These are phyloP conservation scores for Cairina moschata DNA, from an alignment of 2,113 vertebrate genomes.

Conservation along the genomic window DNA sequence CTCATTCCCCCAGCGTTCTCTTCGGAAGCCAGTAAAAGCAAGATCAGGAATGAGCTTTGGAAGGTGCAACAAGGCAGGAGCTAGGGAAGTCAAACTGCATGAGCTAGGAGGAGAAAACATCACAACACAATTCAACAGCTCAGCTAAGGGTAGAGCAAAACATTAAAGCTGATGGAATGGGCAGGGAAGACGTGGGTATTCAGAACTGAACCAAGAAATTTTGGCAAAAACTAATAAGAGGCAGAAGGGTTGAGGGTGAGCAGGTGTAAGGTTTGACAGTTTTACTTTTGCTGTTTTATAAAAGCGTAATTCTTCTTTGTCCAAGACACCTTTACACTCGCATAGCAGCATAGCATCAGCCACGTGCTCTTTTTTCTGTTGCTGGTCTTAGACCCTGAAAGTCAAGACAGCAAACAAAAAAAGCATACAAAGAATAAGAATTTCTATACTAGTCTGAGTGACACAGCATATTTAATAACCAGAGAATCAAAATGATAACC, in stretches of 20 bases:
- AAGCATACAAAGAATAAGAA: fast-evolving
- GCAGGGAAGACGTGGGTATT: not conserved
- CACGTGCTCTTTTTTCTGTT: fast-evolving
- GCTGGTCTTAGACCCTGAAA: not conserved
- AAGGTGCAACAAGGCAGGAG: not conserved
- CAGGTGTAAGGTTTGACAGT: fast-evolving
- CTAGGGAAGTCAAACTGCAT: not conserved
- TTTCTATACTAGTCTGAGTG: not conserved
- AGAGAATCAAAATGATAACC: fast-evolving
- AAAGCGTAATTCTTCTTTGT: not conserved
- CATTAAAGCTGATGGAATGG: fast-evolving
- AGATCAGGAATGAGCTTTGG: not conserved
- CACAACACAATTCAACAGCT: fast-evolving
- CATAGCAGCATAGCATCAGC: not conserved
- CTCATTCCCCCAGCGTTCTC: fast-evolving
- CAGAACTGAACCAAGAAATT: too few relatives aligned
- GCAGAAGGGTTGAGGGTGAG: not conserved
- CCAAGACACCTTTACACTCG: too few relatives aligned
- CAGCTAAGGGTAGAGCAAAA: too few relatives aligned
- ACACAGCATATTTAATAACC: not conserved
- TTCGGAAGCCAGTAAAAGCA: not conserved
- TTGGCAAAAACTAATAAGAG: fast-evolving
- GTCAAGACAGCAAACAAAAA: not conserved
- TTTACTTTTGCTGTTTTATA: not conserved
- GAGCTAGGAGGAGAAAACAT: too few relatives aligned